A percentile compares a stretch with the other conserved stretches of the same genome.
phyloP scores from a whole-genome alignment of 2,113 vertebrate species.

The Merops nubicus region DNA sequence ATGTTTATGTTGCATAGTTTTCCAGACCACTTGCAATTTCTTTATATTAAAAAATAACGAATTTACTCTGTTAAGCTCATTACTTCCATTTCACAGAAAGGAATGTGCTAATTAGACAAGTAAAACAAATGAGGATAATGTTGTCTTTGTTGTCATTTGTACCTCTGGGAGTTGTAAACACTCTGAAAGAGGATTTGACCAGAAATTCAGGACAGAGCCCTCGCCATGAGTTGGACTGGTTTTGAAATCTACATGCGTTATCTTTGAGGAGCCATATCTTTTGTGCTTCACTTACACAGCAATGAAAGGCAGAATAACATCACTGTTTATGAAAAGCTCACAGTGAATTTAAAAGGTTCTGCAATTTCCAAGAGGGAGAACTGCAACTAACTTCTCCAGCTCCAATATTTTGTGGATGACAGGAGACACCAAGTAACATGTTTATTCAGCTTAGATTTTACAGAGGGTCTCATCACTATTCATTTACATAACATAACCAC shows the following conservation, averaged over 20 bases:
- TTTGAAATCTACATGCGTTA: not conserved
- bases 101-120: not conserved
- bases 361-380: not conserved
- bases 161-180: not conserved
- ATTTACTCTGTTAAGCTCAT: not conserved
- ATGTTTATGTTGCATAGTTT: not conserved
- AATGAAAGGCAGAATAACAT: not conserved
- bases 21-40: not conserved
- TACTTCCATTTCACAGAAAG: not conserved
- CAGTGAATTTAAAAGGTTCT: not conserved
- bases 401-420: not conserved
- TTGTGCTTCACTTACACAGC: not conserved
- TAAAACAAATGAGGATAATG: not conserved
- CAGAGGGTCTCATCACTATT: not conserved
- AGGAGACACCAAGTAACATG: not conserved
- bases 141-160: not conserved
- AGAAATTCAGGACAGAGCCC: not conserved
- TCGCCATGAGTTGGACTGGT: not conserved
- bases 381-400: not conserved
- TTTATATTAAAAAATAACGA: not conserved
- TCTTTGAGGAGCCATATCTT: not conserved
- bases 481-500: not conserved
- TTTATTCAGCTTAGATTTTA: not conserved
- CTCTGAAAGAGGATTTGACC: not conserved
- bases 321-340: not conserved